Evolutionary conservation across 2,888 invertebrate genomes (phyloP), one percentile per base, ranked within the genome.

Genomic region (Conomelus anceps): DNA sequence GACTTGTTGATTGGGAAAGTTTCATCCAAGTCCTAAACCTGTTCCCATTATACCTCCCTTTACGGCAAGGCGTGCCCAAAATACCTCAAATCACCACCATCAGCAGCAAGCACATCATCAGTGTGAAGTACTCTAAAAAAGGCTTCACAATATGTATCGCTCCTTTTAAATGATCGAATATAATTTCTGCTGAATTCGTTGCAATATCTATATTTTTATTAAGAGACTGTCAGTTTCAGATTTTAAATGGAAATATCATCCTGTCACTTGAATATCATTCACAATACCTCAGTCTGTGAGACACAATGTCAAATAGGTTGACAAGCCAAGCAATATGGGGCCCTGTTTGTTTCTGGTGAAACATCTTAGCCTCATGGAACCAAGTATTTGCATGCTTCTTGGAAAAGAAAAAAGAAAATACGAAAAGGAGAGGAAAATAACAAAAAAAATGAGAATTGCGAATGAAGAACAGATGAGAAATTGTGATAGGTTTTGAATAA

Each of bases 401-500:
- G 20, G n/a, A n/a, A n/a, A n/a, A n/a, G 3, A 63, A 63, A 63
- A 1, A 63, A 63, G 1, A 26, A 11, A 26, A 26, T 4, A 11
- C 26, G 11, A 26, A 26, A 11, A 20, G n/a, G n/a, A 9, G 1
- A 63, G n/a, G n/a, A 63, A 63, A 13, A 63, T 6, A 63, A 63
- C 13, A 63, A n/a, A 3, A n/a, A 63, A 63, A 6, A n/a, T n/a
- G 63, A n/a, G 63, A 63, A 63, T 63, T 63, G 63, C n/a, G n/a
- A 63, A 63, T 63, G 63, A 63, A 63, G 63, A 63, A 63, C n/a
- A 63, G 63, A 63, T 63, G 63, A 63, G 63, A 63, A n/a, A 63
- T 63, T 63, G 63, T 63, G 86, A 86, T 86, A 22, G 29, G 86
- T 26, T 86, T 86, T 86, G 86, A 86, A 86, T 86, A 86, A 86